These are phyloP conservation scores for Hippasteria phrygiana DNA, from an alignment of 53 echinoderm and acorn worm species.

Conservation along the genomic window DNA sequence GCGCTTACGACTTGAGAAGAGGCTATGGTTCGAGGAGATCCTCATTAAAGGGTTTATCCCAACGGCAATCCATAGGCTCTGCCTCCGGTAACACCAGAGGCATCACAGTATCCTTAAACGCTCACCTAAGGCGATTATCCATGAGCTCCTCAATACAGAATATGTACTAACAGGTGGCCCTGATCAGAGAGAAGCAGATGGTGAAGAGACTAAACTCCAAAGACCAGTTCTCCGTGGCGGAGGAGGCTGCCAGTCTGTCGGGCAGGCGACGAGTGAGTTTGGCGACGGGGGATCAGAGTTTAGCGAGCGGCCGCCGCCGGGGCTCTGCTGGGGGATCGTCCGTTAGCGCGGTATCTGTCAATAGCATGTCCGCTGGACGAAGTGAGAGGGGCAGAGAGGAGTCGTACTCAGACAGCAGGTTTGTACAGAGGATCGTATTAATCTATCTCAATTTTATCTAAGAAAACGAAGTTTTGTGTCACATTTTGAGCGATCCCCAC, in stretches of 20 bases:
- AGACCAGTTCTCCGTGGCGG: constrained; percentile 53
- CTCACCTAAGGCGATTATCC: constrained; percentile 23
- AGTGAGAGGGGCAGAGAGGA: constrained; percentile 8
- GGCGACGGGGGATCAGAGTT: too few relatives aligned
- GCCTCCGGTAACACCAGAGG: neutral
- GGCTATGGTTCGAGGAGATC: neutral
- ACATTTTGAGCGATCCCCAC: too few relatives aligned
- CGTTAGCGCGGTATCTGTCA: constrained; percentile 1
- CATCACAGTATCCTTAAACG: neutral
- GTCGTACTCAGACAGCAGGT: constrained; percentile 35
- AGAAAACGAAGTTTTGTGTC: too few relatives aligned
- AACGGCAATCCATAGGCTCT: neutral
- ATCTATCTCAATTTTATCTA: too few relatives aligned
- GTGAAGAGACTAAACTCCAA: constrained; percentile 59
- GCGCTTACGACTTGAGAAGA: neutral
- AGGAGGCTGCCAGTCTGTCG: constrained; percentile 14
- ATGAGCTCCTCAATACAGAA: constrained; percentile 38
- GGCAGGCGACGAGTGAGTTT: neutral
- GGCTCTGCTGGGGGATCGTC: constrained; percentile 14
- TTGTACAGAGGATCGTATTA: neutral
- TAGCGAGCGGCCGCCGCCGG: constrained; percentile 2
- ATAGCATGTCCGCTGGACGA: constrained; percentile 1
- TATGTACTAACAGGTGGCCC: constrained; percentile 25
- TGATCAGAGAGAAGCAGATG: constrained; percentile 21
- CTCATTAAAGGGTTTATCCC: neutral